Base-by-base conservation (phyloP, 2,113 vertebrate species). In the Eubucco bourcierii region DNA sequence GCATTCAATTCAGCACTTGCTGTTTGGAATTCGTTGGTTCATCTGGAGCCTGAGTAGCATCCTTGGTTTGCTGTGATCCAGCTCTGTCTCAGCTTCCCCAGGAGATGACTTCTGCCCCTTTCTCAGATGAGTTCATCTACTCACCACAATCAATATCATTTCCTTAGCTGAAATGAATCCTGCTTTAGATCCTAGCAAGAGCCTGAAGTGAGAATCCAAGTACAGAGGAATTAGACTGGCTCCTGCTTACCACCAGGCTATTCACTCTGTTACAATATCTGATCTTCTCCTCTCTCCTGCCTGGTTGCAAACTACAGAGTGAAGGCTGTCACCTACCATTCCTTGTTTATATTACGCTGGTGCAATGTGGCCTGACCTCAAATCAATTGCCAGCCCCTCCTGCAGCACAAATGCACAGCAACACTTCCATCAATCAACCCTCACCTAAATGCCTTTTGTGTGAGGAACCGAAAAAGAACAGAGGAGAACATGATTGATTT, bases 401-500 rank as follows among this genome's bases (percentile, higher is more conserved):
- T 23, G 46, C 29, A 88, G 50, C 80, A 73, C 85, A 93, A 96
- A 81, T 58, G 87, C 90, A 82, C 83, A 90, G 88, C 74, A 81
- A 31, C 83, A 28, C 52, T 93, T 58, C 95, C 88, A 92, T 94
- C 94, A 76, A 88, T 90, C 95, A 95, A 73, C 76, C 39, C 88
- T 92, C 83, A 73, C 90, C 86, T 79, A 68, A 67, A 81, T 3
- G 83, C 59, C 7, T 52, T 75, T 88, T 55, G 86, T 81, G 86
- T 53, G 65, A 91, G 88, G 84, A 95, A 88, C 59, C 79, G 80
- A 67, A 77, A 77, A 70, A 67, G 72, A 94, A 77, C 87, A 87
- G 93, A 94, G 27, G 88, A 96, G 95, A 77, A 56, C 33, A n/a
- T 80, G 92, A 93, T 37, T 64, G 93, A 96, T 94, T 52, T 64